Evolutionary conservation across 2,797 vertebrate species (phyloP), one percentile per base, ranked within the genome.

Genomic region (Propithecus perrieri): DNA sequence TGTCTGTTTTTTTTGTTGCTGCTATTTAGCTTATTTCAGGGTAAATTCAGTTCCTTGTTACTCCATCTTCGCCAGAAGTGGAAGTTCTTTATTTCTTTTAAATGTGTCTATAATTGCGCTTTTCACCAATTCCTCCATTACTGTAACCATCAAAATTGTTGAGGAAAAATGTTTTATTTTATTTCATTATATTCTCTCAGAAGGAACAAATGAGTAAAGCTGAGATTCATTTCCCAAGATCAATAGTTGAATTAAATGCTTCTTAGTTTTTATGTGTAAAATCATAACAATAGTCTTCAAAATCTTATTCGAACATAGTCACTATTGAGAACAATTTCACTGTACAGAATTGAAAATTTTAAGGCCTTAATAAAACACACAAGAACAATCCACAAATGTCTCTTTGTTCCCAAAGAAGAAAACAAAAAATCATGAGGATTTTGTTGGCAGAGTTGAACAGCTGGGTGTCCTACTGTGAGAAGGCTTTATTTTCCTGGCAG

Each of bases 331-430:
- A n/a, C 76, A 76, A 86, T 55, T 85, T 65, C 46, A 96, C 35
- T 93, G 41, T 81, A 90, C 50, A 48, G n/a, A 94, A 93, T 9
- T 71, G 50, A 81, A 93, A 96, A 57, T 18, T 48, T 83, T 83
- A 90, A 94, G 24, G 80, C 30, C 69, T 95, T 93, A 93, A 80
- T 63, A 91, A 97, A 88, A 89, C 55, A 94, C 9, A 59, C 17
- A 95, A 79, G 48, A 83, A 26, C 72, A 85, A 87, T 53, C 33
- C 71, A 81, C 88, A 97, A 94, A 97, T 83, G 57, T 91, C 53
- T 94, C 89, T 97, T 86, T 96, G 85, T 95, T 97, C 53, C 20
- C 85, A 92, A 65, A 92, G 72, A 84, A 61, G 41, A 96, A 61
- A 92, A 92, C 75, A 95, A 79, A 94, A 91, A 65, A 72, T 57